These are phyloP conservation scores for Cyphomyrus plagiostoma DNA, from an alignment of 2,113 vertebrate species.

Conservation along the genomic window DNA sequence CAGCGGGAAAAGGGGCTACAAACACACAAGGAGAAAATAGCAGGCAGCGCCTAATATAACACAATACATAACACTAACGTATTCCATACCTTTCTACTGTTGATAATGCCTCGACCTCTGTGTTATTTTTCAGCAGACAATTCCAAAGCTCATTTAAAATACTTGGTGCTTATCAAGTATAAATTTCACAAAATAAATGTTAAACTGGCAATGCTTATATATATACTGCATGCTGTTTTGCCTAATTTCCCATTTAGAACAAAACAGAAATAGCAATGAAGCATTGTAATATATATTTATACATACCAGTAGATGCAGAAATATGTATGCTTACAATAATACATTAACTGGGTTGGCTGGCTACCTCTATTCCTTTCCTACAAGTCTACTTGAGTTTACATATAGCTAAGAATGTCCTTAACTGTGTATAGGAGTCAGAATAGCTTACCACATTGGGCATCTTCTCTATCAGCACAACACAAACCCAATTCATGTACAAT, in stretches of 20 bases:
- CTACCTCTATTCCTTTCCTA: not conserved
- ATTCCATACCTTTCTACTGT: not conserved
- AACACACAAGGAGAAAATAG: not conserved
- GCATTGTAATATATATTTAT: not conserved
- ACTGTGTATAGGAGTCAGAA: not conserved
- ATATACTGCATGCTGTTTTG: not conserved
- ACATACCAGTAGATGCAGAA: not conserved
- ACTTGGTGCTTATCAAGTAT: not conserved
- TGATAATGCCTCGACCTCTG: not conserved
- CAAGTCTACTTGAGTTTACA: not conserved
- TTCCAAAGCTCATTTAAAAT: not conserved
- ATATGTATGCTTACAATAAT: not conserved
- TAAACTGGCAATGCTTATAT: not conserved
- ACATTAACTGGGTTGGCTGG: not conserved
- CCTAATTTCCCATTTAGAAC: not conserved
- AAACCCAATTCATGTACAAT: not conserved
- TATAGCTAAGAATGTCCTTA: not conserved
- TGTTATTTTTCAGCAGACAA: not conserved
- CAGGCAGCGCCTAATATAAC: not conserved
- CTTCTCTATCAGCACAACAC: not conserved
- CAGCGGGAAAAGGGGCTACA: not conserved
- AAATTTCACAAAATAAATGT: slow-evolving; percentile 2
- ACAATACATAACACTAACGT: not conserved
- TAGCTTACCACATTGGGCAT: not conserved
- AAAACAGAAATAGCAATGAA: not conserved